A percentile compares a stretch with the other conserved stretches of the same genome.
Conservation (phyloP, 2,113 vertebrate genomes). For the Jaculus jaculus region DNA sequence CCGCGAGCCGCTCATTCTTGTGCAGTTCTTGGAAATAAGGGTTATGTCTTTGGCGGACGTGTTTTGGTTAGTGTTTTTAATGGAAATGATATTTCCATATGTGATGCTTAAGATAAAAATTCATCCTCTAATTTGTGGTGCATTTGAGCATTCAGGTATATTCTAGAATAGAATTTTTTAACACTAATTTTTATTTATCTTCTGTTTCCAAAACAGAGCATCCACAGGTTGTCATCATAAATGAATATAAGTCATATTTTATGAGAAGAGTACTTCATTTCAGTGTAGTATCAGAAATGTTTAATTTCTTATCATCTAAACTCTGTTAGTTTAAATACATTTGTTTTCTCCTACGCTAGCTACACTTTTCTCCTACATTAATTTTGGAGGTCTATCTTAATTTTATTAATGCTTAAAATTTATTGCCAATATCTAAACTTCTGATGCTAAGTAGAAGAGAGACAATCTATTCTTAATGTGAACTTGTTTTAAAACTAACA, state of each 20-base stretch:
- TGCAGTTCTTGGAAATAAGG: conserved; percentile 89
- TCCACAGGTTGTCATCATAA: neutral
- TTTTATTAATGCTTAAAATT: conserved; percentile 48
- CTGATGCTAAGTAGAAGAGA: conserved; percentile 12
- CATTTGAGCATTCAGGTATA: neutral
- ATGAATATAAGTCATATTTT: conserved; percentile 44
- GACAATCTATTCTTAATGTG: conserved; percentile 37
- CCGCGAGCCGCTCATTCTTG: conserved; percentile 94
- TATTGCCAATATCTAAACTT: conserved; percentile 23
- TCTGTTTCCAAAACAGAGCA: neutral
- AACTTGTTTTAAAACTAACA: conserved; percentile 56
- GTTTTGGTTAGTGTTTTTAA: conserved; percentile 89
- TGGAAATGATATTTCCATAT: conserved; percentile 52
- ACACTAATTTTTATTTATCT: conserved; percentile 35
- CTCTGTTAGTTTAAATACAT: conserved; percentile 19
- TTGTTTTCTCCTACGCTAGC: neutral
- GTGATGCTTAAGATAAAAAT: conserved; percentile 25
- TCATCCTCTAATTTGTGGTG: conserved; percentile 26
- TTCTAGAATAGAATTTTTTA: neutral
- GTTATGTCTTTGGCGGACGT: conserved; percentile 95
- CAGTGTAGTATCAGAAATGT: conserved; percentile 22
- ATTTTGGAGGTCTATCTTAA: conserved; percentile 26
- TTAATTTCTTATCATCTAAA: conserved; percentile 40
- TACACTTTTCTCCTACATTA: no score
- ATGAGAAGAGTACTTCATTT: conserved; percentile 38